Base-by-base conservation (phyloP, 2,888 invertebrate genomes). In the Acleris literana region DNA sequence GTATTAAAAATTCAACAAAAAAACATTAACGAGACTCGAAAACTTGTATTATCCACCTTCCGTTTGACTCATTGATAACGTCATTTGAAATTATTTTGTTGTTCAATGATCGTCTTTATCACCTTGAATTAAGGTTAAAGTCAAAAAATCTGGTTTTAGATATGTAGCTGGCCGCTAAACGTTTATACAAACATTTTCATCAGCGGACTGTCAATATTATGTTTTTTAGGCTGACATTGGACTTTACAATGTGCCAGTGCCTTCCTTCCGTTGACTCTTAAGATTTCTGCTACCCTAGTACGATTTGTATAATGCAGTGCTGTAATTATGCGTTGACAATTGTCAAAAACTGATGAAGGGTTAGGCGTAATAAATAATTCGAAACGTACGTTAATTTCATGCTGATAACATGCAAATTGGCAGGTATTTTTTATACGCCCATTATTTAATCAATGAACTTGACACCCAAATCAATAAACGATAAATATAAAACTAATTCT, bases 51-150 rank as follows among this genome's bases (percentile, higher is more conserved):
- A 55, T 9, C 39, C 39, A 39, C 55, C 33, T 64, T 75, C 51
- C 68, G 64, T 71, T 74, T 83, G 81, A 81, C 69, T 82, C 82
- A 82, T 69, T 71, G 75, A 78, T 81, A 80, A 74, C 78, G 79
- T 79, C 78, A 81, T 73, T 63, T 11, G 51, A 29, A 52, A 11
- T 55, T 33, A 39, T 61, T 52, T 53, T 46, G 56, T 49, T 52
- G n/a, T n/a, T 22, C 9, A 53, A 66, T 52, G 52, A 61, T 33
- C 17, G 46, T 46, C 52, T 57, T 56, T 66, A 62, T 46, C 46
- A 39, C 62, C 57, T 53, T 18, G 46, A n/a, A 16, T 52, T 13
- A 48, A 48, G 39, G 66, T 57, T 61, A 3, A 18, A 13, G 57
- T 51, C 53, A 2, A 16, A 17, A 18, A 57, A 11, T 29, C 5